Conservation (phyloP, 1,140 invertebrate genomes). For the Procambarus clarkii region DNA sequence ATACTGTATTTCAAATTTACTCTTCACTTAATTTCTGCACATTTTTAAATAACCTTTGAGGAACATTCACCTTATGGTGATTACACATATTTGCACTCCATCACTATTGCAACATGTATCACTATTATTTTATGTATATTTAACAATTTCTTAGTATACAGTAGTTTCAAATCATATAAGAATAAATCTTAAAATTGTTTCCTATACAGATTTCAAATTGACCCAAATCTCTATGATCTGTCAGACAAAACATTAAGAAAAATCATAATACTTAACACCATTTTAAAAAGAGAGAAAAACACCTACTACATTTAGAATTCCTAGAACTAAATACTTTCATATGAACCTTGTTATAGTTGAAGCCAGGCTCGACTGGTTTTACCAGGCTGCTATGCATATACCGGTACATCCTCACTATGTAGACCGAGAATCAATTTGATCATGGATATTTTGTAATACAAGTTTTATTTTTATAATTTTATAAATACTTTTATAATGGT, state of each 20-base stretch:
- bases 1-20: neutral
- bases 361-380: neutral
- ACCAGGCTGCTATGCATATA: neutral
- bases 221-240: neutral
- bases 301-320: neutral
- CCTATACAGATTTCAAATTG: neutral
- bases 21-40: neutral
- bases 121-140: neutral
- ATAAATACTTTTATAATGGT: neutral
- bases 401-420: neutral
- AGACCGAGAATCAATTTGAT: neutral
- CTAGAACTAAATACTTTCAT: neutral
- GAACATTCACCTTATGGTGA: neutral
- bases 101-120: neutral
- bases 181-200: neutral
- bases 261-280: neutral
- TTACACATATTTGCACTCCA: conserved; percentile 8
- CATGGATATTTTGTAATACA: neutral
- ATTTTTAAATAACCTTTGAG: neutral
- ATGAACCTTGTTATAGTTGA: neutral
- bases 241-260: neutral
- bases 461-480: neutral
- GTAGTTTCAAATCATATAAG: neutral
- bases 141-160: neutral
- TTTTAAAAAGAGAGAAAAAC: neutral